phyloP scores from a whole-genome alignment of 2,888 invertebrate genomes.

The Hypena proboscidalis region DNA sequence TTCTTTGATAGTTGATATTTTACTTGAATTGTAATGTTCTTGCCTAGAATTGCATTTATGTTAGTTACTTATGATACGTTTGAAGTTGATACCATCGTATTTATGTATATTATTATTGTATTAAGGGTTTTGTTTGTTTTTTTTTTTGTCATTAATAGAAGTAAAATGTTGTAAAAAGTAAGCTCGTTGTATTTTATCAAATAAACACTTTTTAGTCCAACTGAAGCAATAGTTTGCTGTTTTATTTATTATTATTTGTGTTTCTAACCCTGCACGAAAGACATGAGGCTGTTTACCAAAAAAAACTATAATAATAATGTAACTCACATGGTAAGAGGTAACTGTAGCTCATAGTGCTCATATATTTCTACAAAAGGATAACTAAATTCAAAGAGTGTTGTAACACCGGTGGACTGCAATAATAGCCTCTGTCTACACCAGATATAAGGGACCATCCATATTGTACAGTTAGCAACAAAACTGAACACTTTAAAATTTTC shows the following conservation, averaged over 20 bases:
- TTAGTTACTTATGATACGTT: constrained; percentile 80
- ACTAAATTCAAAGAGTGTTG: too few relatives aligned
- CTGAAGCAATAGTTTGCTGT: constrained; percentile 80
- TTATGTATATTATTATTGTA: constrained; percentile 84
- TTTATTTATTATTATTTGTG: constrained; percentile 59
- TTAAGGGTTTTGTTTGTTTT: constrained; percentile 84
- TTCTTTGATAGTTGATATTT: constrained; percentile 70
- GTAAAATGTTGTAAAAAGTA: constrained; percentile 86
- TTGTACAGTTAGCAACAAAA: too few relatives aligned
- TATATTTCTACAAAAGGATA: too few relatives aligned
- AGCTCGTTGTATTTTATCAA: constrained; percentile 86
- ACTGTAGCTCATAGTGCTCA: too few relatives aligned
- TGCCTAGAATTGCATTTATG: constrained; percentile 85
- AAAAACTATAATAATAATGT: too few relatives aligned
- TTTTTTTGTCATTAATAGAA: constrained; percentile 84
- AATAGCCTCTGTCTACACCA: too few relatives aligned
- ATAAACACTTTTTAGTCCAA: constrained; percentile 86
- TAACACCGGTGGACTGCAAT: too few relatives aligned
- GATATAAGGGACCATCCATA: too few relatives aligned
- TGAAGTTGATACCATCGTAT: constrained; percentile 84
- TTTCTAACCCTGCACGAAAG: constrained; percentile 3
- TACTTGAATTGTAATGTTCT: constrained; percentile 77
- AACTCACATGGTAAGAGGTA: too few relatives aligned
- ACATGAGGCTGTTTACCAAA: background rate
- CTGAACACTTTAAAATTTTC: too few relatives aligned